These are phyloP conservation scores for Anthoptus insignis DNA, from an alignment of 2,888 invertebrate species.

Conservation along the genomic window DNA sequence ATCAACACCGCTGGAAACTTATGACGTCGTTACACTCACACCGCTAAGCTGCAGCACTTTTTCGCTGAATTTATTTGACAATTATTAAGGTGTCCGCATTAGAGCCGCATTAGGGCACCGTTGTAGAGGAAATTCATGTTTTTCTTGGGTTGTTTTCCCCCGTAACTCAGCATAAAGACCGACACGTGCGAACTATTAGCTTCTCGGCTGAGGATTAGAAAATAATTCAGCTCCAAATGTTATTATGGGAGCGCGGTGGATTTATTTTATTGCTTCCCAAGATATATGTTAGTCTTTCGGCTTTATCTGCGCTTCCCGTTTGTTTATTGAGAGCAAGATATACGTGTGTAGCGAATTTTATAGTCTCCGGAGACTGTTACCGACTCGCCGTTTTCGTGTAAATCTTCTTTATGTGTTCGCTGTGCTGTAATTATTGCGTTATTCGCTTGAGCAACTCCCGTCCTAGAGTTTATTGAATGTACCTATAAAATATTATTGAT, in stretches of 20 bases:
- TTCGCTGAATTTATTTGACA: constrained; percentile 84
- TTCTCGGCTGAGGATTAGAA: constrained; percentile 82
- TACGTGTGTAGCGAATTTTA: constrained; percentile 76
- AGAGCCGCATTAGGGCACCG: constrained; percentile 73
- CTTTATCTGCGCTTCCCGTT: constrained; percentile 78
- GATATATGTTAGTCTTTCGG: constrained; percentile 80
- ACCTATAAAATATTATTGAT: constrained; percentile 84
- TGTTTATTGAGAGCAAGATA: constrained; percentile 78
- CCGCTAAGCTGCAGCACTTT: constrained; percentile 67
- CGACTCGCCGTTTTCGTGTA: constrained; percentile 66
- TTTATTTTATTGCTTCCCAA: constrained; percentile 82
- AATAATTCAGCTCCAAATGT: constrained; percentile 85
- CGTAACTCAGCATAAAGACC: constrained; percentile 78
- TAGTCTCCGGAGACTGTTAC: constrained; percentile 63
- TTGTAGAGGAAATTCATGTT: constrained; percentile 81
- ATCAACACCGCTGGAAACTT: constrained; percentile 62
- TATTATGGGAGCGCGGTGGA: constrained; percentile 82
- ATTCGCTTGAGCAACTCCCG: constrained; percentile 75
- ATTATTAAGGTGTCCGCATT: constrained; percentile 86
- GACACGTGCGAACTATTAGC: constrained; percentile 86
- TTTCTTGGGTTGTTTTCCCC: constrained; percentile 82
- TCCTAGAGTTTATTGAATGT: constrained; percentile 81
- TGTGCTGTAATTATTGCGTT: constrained; percentile 80
- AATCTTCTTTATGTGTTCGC: constrained; percentile 78
- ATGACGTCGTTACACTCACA: constrained; percentile 76